Evolutionary conservation across 2,888 invertebrate species (phyloP), one percentile per base, ranked within the genome.

Genomic region (Watsonalla binaria): DNA sequence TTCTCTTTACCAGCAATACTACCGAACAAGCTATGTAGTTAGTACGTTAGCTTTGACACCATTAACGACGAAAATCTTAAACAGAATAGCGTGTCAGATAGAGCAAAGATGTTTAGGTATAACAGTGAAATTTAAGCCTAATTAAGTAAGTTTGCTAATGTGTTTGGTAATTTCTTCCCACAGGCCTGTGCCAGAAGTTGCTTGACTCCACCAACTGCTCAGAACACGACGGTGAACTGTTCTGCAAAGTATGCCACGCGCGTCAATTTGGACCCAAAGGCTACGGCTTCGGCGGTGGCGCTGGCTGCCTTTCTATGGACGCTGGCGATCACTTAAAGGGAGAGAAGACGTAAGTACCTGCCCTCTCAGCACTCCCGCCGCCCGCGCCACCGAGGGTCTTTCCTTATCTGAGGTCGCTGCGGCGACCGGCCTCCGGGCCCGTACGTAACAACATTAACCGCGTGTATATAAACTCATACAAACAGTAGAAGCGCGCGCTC

Each of bases 261-360:
- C 96, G 98, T 85, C 98, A 98, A 93, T 99, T 96, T 92, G 99
- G 99, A 83, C 99, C 99, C 74, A 99, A 97, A 92, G 98, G 98
- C 73, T 98, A 98, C 92, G 99, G 99, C 76, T 99, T 98, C 90
- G 99, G 99, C 72, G 98, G 98, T 81, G 99, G 99, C 76, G 99
- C 98, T 80, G 99, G 99, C 69, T 96, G 97, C 89, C 93, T 99
- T 79, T 97, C 97, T 90, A 99, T 97, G 97, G 98, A 99, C 93
- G 92, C 95, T 84, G 98, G 98, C 70, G 94, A 96, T 64, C 98
- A 98, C 84, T 94, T 98, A 79, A 94, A 95, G 88, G 92, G 91
- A 86, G 91, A 84, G 55, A 72, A 85, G 63, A 93, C 94, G 96
- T 96, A 93, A 96, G 96, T 94, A 88, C 77, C 61, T 63, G 58